A percentile compares a stretch with the other conserved stretches of the same genome.
Evolutionary conservation across 2,888 invertebrate genomes (phyloP).

Genomic region (Cephalotes varians): DNA sequence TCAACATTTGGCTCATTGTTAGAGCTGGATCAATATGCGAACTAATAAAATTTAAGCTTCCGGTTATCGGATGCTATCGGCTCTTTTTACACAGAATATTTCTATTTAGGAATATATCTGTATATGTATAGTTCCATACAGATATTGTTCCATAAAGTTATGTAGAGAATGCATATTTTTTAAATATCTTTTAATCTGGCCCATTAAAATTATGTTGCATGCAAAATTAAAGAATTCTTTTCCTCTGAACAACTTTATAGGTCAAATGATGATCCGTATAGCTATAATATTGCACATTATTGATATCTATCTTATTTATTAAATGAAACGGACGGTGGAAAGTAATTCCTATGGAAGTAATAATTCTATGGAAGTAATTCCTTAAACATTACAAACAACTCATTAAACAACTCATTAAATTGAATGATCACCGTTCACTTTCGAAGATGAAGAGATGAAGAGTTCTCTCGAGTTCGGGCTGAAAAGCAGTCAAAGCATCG

Average conservation of each 20-base stretch:
- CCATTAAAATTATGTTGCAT: not conserved
- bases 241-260: not conserved
- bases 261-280: too few relatives aligned
- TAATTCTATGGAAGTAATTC: not conserved
- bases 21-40: not conserved
- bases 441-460: not conserved
- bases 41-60: constrained; percentile 26
- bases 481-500: constrained; percentile 18
- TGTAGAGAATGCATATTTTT: not conserved
- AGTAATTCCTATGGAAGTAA: not conserved
- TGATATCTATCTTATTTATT: not conserved
- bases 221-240: not conserved
- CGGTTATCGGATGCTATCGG: too few relatives aligned
- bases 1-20: not conserved
- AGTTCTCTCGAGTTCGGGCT: not conserved
- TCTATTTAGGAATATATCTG: not conserved
- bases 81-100: not conserved
- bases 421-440: not conserved
- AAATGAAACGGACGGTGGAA: not conserved
- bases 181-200: not conserved
- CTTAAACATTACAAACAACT: not conserved
- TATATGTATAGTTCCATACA: too few relatives aligned
- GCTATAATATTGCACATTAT: not conserved
- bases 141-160: not conserved
- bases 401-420: not conserved